Conservation (phyloP, 2,113 vertebrate genomes). For the Hippocampus guttulatus region DNA sequence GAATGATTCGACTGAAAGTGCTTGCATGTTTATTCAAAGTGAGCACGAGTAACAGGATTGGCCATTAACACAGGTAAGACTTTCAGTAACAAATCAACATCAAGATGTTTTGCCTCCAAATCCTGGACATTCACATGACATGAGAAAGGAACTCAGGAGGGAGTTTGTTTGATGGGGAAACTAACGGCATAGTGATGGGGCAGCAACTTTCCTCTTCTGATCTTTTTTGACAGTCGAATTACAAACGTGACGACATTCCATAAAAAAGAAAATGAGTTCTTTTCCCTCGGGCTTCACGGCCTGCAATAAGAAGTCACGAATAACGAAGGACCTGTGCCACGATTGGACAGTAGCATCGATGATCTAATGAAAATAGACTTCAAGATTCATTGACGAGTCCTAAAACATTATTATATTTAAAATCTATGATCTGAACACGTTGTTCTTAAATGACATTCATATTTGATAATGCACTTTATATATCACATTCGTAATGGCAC, state of each 20-base stretch:
- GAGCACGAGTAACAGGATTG: not conserved
- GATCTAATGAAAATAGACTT: not conserved
- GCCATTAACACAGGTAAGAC: not conserved
- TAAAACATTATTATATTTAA: not conserved
- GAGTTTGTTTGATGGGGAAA: not conserved
- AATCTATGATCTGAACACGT: not conserved
- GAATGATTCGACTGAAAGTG: not conserved
- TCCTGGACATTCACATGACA: not conserved
- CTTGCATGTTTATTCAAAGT: not conserved
- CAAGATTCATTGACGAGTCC: not conserved
- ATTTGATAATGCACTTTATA: not conserved
- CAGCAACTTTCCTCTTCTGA: constrained; percentile 13
- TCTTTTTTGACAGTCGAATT: constrained; percentile 6
- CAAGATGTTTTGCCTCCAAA: not conserved
- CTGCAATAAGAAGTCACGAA: constrained; percentile 41
- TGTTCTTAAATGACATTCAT: not conserved
- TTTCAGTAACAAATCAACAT: not conserved
- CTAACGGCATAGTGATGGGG: constrained; percentile 3
- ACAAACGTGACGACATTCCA: not conserved
- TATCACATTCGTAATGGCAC: not conserved
- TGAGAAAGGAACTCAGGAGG: not conserved
- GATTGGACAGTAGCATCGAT: not conserved
- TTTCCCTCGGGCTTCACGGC: constrained; percentile 18
- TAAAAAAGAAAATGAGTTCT: constrained; percentile 10
- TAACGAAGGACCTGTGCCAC: constrained; percentile 22